Conservation (phyloP, 1,140 invertebrate genomes). For the Drosophila kohkoa region DNA sequence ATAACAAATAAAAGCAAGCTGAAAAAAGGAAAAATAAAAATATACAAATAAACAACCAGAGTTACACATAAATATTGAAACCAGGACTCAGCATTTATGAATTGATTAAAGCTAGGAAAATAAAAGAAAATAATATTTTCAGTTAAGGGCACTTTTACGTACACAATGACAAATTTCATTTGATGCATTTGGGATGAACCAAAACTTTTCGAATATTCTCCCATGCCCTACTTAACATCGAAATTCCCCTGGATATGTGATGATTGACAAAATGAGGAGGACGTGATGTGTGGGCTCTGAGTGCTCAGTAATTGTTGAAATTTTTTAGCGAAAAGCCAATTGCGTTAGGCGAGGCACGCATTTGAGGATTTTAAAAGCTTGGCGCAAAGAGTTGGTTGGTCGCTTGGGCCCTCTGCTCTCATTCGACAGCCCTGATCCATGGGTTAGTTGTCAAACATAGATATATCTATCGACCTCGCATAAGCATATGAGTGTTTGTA, state of each 20-base stretch:
- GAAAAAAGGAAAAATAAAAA: too few species aligned
- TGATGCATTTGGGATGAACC: constrained; percentile 73
- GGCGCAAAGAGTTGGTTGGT: constrained; percentile 29
- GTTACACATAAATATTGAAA: background rate
- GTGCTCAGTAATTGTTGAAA: constrained; percentile 62
- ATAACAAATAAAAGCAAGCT: too few species aligned
- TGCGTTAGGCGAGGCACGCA: constrained; percentile 37
- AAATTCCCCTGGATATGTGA: constrained; percentile 11
- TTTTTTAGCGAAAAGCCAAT: constrained; percentile 77
- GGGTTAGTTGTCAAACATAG: constrained; percentile 30
- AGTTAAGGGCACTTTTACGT: background rate
- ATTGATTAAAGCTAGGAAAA: constrained; percentile 70
- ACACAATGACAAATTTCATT: constrained; percentile 56
- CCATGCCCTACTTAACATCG: background rate
- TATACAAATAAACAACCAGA: background rate
- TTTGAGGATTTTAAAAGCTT: constrained; percentile 37
- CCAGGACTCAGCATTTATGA: constrained; percentile 23
- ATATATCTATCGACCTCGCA: constrained; percentile 1
- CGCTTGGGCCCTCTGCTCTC: background rate
- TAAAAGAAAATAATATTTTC: constrained; percentile 23
- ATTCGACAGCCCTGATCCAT: too few species aligned
- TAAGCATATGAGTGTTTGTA: background rate
- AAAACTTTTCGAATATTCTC: constrained; percentile 69
- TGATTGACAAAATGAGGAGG: constrained; percentile 1
- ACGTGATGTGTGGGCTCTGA: constrained; percentile 23